Conservation (phyloP, 2,797 vertebrate genomes). For the Merluccius polli region DNA sequence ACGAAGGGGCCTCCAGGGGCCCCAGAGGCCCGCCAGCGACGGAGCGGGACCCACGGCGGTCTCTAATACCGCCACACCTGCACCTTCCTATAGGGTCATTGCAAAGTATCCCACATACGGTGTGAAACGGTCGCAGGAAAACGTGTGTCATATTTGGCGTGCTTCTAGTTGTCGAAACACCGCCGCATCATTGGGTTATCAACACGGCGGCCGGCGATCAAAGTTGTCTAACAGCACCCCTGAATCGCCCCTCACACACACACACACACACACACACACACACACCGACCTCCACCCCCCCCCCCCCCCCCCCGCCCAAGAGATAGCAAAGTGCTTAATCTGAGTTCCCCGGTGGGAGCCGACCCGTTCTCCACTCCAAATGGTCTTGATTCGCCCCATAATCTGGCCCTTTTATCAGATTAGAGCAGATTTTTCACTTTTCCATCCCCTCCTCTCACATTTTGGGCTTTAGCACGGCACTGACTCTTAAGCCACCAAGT, state of each 20-base stretch:
- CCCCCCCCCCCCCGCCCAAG: constrained; percentile 34
- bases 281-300: constrained; percentile 12
- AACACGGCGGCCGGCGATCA: no score
- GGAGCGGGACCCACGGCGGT: background rate
- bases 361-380: constrained; percentile 46
- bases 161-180: no score
- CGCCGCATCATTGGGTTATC: no score
- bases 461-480: constrained; percentile 18
- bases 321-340: constrained; percentile 47
- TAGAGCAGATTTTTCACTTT: constrained; percentile 46
- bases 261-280: no score
- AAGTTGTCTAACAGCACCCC: background rate
- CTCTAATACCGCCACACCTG: background rate
- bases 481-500: constrained; percentile 22
- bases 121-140: no score
- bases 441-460: constrained; percentile 14
- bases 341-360: constrained; percentile 21
- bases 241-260: background rate
- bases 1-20: background rate
- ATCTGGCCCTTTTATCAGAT: constrained; percentile 67
- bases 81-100: background rate
- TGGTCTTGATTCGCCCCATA: constrained; percentile 46
- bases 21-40: background rate
- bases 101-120: no score
- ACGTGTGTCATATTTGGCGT: no score